phyloP scores from a whole-genome alignment of 2,797 vertebrate species.

The Artibeus jamaicensis region DNA sequence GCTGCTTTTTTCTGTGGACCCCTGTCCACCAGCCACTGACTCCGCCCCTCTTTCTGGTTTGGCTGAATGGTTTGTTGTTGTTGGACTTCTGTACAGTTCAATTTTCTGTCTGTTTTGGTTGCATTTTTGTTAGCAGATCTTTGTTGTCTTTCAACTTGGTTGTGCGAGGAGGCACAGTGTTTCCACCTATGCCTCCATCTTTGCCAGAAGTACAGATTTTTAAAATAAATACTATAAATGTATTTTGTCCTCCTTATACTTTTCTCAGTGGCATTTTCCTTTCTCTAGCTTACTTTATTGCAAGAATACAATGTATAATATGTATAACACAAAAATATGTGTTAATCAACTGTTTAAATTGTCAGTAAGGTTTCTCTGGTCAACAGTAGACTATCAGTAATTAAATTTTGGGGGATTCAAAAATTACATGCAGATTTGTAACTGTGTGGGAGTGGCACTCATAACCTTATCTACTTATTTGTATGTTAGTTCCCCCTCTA shows the following conservation, averaged over 20 bases:
- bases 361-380: not conserved
- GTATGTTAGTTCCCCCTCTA: not conserved
- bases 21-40: too few relatives aligned
- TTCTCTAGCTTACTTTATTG: not conserved
- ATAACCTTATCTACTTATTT: not conserved
- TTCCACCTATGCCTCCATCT: too few relatives aligned
- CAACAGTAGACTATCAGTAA: not conserved
- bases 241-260: not conserved
- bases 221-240: not conserved
- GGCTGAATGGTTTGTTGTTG: too few relatives aligned
- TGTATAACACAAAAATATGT: not conserved
- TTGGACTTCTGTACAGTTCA: too few relatives aligned
- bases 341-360: not conserved
- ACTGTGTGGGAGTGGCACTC: not conserved
- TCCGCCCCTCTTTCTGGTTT: too few relatives aligned
- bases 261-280: not conserved
- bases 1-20: too few relatives aligned
- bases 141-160: too few relatives aligned
- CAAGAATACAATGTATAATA: not conserved
- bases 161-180: too few relatives aligned
- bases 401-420: not conserved
- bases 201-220: not conserved
- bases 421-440: not conserved
- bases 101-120: too few relatives aligned
- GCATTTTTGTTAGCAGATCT: too few relatives aligned